Evolutionary conservation across 1,140 invertebrate genomes (phyloP), one percentile per base, ranked within the genome.

Genomic region (Cryptotermes secundus): DNA sequence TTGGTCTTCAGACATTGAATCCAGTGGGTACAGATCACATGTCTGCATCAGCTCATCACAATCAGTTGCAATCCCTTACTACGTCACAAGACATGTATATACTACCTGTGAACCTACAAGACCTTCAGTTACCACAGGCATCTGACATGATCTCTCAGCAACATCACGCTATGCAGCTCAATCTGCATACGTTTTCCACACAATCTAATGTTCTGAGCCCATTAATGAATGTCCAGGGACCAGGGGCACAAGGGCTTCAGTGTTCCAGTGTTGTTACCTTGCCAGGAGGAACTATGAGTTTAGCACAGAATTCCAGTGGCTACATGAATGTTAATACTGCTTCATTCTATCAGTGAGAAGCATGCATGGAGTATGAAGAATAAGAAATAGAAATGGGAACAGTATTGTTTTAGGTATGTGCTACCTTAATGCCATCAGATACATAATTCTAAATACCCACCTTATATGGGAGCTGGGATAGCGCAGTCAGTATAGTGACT

Each of bases 251-350:
- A 36, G 65, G 35, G 22, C 59, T 82, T 31, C 35, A 65, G 35
- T 81, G 80, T 36, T 79, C 84, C 19, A 82, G 80, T 38, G 80
- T 82, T 24, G 84, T 85, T 36, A 81, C 79, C 42, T 59, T 84
- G 24, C 84, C 84, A 81, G 84, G 79, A 53, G 81, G 80, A 22
- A 38, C 84, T 36, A 79, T 85, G 38, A 85, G 81, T 79, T 72
- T 85, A 34, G 65, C 84, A 38, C 84, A 82, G 65, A 85, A 82
- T 79, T 85, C 84, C 1, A 72, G 84, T 38, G 59, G 81, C 49
- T 85, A 85, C 31, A 82, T 85, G 84, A 85, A 85, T 53, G 45
- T 85, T 36, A 85, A 85, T 79, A 79, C 80, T 38, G 84, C 84
- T 45, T 42, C 81, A 19, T 84, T 81, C 16, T 84, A 84, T 36